phyloP scores from a whole-genome alignment of 2,113 vertebrate genomes.

The Orientallactaga bullata region DNA sequence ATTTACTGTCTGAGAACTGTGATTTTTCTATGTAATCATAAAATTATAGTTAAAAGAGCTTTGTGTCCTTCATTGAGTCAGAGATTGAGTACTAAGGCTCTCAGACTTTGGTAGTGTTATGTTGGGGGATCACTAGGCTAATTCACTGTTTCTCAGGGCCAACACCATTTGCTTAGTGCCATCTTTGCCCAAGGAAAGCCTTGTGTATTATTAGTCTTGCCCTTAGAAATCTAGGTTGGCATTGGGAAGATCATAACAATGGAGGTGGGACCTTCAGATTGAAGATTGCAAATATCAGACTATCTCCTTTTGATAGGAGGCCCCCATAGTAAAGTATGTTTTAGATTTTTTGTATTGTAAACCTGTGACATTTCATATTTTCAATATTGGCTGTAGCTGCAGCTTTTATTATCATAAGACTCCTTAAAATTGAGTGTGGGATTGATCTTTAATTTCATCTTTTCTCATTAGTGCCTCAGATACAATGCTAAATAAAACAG shows the following conservation, averaged over 20 bases:
- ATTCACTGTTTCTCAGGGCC: slow-evolving; percentile 41
- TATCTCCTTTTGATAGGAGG: slow-evolving; percentile 25
- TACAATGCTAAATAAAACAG: slow-evolving; percentile 74
- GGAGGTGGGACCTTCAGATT: slow-evolving; percentile 5
- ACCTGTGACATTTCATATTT: slow-evolving; percentile 37
- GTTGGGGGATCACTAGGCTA: slow-evolving; percentile 25
- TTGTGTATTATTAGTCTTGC: slow-evolving; percentile 52
- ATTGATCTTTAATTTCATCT: slow-evolving; percentile 60
- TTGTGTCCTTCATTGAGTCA: slow-evolving; percentile 21
- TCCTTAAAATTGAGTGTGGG: slow-evolving; percentile 54
- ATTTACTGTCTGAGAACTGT: slow-evolving; percentile 36
- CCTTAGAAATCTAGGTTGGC: slow-evolving; percentile 18
- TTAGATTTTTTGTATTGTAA: slow-evolving; percentile 47
- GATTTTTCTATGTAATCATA: slow-evolving; percentile 43
- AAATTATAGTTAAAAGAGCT: slow-evolving; percentile 60
- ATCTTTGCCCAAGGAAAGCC: slow-evolving; percentile 9
- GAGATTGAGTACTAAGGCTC: background rate
- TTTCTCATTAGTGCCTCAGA: slow-evolving; percentile 67
- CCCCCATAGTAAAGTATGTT: background rate
- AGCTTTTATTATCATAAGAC: slow-evolving; percentile 37
- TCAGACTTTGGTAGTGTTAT: background rate
- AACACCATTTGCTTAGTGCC: background rate
- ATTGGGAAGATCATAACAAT: slow-evolving; percentile 25
- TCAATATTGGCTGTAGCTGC: slow-evolving; percentile 53
- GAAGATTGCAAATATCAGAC: background rate